Evolutionary conservation across 2,888 invertebrate genomes (phyloP).

Genomic region (Andrena bicolor): DNA sequence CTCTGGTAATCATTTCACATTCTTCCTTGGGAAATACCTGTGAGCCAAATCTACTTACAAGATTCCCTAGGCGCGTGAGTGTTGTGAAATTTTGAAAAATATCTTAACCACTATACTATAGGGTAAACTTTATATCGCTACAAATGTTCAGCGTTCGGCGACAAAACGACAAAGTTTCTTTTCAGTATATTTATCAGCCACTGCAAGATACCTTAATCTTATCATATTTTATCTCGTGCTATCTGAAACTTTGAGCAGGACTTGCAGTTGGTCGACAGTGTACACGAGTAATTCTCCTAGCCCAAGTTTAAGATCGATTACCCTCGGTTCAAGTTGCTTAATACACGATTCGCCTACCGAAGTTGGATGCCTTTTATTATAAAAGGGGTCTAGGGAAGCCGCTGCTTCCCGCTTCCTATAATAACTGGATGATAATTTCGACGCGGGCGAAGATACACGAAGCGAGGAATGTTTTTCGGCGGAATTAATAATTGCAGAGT

Average conservation of each 20-base stretch:
- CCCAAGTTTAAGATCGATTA: conserved; percentile 21
- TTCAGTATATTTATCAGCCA: neutral
- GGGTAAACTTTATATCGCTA: too few species aligned
- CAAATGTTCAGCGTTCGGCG: too few species aligned
- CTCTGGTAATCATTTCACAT: neutral
- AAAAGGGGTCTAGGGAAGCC: neutral
- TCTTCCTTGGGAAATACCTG: neutral
- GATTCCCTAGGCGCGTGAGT: neutral
- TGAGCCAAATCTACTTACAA: neutral
- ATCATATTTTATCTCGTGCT: neutral
- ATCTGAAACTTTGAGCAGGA: neutral
- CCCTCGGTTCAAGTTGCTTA: neutral
- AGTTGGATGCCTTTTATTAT: neutral
- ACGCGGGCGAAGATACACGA: neutral
- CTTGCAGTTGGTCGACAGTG: neutral
- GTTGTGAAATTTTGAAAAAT: too few species aligned
- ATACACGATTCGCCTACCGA: neutral
- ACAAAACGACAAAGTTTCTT: too few species aligned
- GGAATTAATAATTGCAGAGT: conserved; percentile 19
- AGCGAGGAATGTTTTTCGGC: conserved; percentile 8
- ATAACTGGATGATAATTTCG: neutral
- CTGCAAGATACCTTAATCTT: neutral
- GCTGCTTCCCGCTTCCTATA: neutral
- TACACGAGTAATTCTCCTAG: neutral
- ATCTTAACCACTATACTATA: too few species aligned